Conservation (phyloP, 2,797 vertebrate species). For the Urosaurus nigricauda region DNA sequence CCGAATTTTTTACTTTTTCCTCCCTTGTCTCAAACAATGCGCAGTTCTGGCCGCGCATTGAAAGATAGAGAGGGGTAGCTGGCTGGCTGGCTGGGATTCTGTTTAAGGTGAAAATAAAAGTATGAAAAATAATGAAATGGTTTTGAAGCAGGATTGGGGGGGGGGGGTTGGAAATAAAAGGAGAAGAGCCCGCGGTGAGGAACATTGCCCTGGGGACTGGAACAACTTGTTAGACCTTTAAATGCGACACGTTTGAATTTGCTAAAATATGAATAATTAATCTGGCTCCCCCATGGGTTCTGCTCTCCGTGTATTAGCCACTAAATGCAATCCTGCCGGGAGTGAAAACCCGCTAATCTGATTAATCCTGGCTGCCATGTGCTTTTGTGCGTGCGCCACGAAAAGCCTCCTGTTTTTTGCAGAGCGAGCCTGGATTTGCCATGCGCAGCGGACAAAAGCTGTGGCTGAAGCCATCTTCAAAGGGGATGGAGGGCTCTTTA, state of each 20-base stretch:
- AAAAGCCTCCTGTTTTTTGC: background rate
- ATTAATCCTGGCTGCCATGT: background rate
- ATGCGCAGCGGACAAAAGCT: slow-evolving; percentile 26
- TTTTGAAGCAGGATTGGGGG: background rate
- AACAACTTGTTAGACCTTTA: slow-evolving; percentile 56
- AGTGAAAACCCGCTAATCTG: background rate
- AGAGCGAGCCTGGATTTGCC: background rate
- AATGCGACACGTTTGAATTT: slow-evolving; percentile 33
- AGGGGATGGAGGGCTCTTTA: background rate
- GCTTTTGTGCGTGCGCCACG: background rate
- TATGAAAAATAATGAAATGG: background rate
- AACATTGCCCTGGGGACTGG: slow-evolving; percentile 46
- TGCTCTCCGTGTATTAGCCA: background rate
- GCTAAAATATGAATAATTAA: slow-evolving; percentile 62
- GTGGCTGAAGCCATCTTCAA: slow-evolving; percentile 10
- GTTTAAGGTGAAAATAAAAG: slow-evolving; percentile 48
- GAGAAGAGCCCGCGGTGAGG: slow-evolving; percentile 14
- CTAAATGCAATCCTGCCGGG: background rate
- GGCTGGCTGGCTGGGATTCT: background rate
- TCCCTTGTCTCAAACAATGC: too few species aligned
- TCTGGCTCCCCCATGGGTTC: accelerated
- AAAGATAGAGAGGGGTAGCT: too few species aligned
- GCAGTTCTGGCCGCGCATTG: background rate
- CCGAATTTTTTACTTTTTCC: background rate
- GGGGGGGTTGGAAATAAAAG: background rate